Percentiles rank a stretch among this genome's conserved stretches.
Evolutionary conservation across 2,113 vertebrate species (phyloP).

Genomic region (Apus apus): DNA sequence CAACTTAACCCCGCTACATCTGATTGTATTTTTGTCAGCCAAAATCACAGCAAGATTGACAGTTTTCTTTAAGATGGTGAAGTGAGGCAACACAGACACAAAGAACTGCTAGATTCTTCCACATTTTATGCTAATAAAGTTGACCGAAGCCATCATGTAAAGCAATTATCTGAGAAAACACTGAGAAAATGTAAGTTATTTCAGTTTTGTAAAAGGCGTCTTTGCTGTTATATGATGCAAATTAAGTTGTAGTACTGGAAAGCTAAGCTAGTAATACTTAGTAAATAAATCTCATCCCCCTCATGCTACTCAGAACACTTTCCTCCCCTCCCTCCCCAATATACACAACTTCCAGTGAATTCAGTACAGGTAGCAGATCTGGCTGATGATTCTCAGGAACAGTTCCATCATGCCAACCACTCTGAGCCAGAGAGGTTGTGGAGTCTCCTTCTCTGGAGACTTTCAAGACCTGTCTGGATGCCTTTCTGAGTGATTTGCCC

Average conservation of each 20-base stretch:
- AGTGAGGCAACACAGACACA: background rate
- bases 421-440: background rate
- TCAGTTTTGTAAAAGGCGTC: background rate
- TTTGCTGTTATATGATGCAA: background rate
- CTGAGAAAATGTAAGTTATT: background rate
- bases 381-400: rapidly evolving
- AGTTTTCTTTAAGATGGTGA: background rate
- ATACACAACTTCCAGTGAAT: background rate
- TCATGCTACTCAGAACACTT: background rate
- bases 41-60: background rate
- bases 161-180: background rate
- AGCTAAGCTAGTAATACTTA: background rate
- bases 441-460: no score
- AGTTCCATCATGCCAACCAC: background rate
- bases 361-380: rapidly evolving
- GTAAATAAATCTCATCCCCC: background rate
- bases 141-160: background rate
- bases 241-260: background rate
- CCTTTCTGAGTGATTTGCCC: no score
- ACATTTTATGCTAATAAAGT: background rate
- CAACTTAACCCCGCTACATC: background rate
- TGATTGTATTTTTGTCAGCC: background rate
- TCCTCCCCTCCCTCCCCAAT: rapidly evolving
- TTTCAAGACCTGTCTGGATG: no score
- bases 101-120: background rate